Evolutionary conservation across 2,888 invertebrate genomes (phyloP).

Genomic region (Cheilosia impressa): DNA sequence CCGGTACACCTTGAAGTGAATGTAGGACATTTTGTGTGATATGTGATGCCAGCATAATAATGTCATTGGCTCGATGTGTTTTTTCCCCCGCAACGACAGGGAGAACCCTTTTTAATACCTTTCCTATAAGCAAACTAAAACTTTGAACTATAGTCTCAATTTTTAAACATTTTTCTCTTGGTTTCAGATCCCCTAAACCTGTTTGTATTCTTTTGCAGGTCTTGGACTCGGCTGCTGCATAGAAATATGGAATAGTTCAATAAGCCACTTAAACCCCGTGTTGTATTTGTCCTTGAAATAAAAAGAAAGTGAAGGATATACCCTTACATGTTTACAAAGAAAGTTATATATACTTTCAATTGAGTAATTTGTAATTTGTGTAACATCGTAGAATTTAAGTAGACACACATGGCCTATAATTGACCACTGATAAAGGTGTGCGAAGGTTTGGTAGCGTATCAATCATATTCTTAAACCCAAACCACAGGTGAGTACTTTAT

Average conservation of each 20-base stretch:
- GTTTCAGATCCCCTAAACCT: background rate
- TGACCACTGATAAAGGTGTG: slow-evolving; percentile 4
- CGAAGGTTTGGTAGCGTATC: slow-evolving; percentile 13
- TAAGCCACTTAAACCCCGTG: slow-evolving; percentile 17
- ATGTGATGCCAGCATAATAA: too few species aligned
- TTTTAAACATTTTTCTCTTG: background rate
- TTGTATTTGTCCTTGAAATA: slow-evolving; percentile 37
- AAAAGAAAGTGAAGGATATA: slow-evolving; percentile 22
- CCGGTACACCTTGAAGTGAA: too few species aligned
- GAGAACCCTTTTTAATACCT: too few species aligned
- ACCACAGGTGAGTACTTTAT: background rate
- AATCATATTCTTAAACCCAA: slow-evolving; percentile 18
- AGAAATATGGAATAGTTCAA: slow-evolving; percentile 10
- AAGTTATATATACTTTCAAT: background rate
- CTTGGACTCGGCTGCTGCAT: slow-evolving; percentile 35
- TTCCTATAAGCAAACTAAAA: too few species aligned
- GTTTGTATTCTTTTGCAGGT: slow-evolving; percentile 34
- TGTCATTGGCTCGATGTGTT: too few species aligned
- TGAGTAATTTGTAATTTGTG: too few species aligned
- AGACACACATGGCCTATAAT: background rate
- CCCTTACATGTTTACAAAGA: slow-evolving; percentile 12
- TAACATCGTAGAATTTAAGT: background rate
- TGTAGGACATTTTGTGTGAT: too few species aligned
- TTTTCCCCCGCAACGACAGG: too few species aligned
- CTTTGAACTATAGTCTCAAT: background rate